Conservation (phyloP, 1,140 invertebrate genomes). For the Microplitis demolitor region DNA sequence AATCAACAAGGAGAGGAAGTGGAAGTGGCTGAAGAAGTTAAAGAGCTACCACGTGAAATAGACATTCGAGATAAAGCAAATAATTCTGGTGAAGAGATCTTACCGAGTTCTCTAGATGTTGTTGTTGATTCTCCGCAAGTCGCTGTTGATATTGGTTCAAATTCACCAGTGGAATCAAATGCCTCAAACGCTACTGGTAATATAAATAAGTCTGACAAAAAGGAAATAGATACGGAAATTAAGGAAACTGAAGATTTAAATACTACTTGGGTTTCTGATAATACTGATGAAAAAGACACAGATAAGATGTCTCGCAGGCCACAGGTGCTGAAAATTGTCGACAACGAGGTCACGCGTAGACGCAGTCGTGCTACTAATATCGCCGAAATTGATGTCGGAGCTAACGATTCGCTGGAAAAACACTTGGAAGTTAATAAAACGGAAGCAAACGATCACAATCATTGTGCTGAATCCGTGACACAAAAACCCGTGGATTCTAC, state of each 20-base stretch:
- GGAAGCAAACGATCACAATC: not conserved
- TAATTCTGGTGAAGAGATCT: not conserved
- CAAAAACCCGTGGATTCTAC: too few relatives aligned
- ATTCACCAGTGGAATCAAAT: not conserved
- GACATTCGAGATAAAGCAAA: not conserved
- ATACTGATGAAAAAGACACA: conserved; percentile 33
- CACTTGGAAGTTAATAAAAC: not conserved
- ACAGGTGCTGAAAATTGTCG: conserved; percentile 55
- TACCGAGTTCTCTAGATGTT: not conserved
- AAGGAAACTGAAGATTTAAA: conserved; percentile 49
- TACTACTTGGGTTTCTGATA: conserved; percentile 54
- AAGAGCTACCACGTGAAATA: not conserved
- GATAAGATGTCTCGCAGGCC: conserved; percentile 58
- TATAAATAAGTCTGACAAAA: not conserved
- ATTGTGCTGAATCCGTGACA: not conserved
- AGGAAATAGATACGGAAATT: conserved; percentile 23
- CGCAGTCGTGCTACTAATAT: conserved; percentile 28
- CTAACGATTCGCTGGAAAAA: conserved; percentile 5
- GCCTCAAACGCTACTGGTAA: not conserved
- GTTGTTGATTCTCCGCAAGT: too few relatives aligned
- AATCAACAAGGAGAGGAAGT: not conserved
- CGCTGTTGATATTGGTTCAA: conserved; percentile 1
- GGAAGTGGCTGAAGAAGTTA: not conserved
- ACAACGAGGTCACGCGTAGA: conserved; percentile 52
- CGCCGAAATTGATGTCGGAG: conserved; percentile 30